Evolutionary conservation across 2,888 invertebrate species (phyloP), one percentile per base, ranked within the genome.

Genomic region (Phalangium opilio): DNA sequence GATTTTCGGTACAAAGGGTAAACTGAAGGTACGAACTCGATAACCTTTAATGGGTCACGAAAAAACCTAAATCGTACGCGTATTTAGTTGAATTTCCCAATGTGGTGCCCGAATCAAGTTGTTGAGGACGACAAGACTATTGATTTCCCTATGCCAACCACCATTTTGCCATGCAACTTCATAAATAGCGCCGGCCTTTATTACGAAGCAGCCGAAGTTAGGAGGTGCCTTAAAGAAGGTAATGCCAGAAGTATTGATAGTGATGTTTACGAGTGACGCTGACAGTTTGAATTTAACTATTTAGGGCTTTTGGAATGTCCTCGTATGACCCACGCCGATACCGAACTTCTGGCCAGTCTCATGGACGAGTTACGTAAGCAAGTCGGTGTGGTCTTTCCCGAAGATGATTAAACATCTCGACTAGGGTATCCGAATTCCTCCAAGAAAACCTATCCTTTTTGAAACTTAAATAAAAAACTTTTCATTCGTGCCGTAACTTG

Each of bases 191-290:
- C 75, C 18, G 83, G 82, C 1, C 69, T 86, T 42, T 70, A 75
- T 52, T 86, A 81, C 62, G 78, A 86, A 67, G 85, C 84, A 34
- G 75, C 76, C 55, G 83, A 83, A 65, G 83, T 77, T 44, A 75
- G 81, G 58, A 70, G 75, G 51, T 83, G 83, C 59, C 74, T 87
- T 34, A 67, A 70, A 50, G 66, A 73, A 66, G 78, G 78, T 79
- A 46, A 36, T 11, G n/a, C n/a, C n/a, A n/a, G n/a, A n/a, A n/a
- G n/a, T n/a, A n/a, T n/a, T n/a, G n/a, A n/a, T 36, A 17, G 38
- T 15, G 8, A 1, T 36, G 2, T 36, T 36, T n/a, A n/a, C n/a
- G 14, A 15, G n/a, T n/a, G n/a, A n/a, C n/a, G n/a, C n/a, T n/a
- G n/a, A n/a, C n/a, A 15, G 38, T 36, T 14, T 36, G 7, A 17